Evolutionary conservation across 53 echinoderm and acorn worm genomes (phyloP).

Genomic region (Henricia sp.): DNA sequence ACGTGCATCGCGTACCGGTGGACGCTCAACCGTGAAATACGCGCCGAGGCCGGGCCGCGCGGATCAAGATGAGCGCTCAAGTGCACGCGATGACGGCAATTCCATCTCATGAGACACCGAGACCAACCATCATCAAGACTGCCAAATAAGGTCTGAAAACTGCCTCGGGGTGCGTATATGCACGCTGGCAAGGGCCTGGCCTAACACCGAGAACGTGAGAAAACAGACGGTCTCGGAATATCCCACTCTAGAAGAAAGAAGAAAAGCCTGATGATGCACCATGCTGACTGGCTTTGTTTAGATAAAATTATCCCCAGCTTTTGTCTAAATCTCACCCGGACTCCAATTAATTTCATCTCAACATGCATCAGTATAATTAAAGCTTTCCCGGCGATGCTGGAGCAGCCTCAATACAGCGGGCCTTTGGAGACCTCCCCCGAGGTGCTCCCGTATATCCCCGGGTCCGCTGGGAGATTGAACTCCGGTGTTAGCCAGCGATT

Average conservation of each 20-base stretch:
- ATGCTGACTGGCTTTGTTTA: constrained; percentile 3
- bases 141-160: constrained; percentile 33
- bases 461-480: constrained; percentile 17
- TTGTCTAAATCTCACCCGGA: constrained; percentile 39
- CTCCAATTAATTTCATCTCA: constrained; percentile 48
- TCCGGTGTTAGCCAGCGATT: not conserved
- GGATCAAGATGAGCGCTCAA: constrained; percentile 16
- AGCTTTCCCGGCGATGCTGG: not conserved
- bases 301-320: constrained; percentile 37
- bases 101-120: constrained; percentile 3
- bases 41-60: not conserved
- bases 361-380: constrained; percentile 33
- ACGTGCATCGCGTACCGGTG: not conserved
- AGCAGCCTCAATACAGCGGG: not conserved
- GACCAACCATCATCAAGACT: not conserved
- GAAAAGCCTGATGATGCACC: not conserved
- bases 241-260: not conserved
- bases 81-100: constrained; percentile 41
- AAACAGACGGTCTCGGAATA: constrained; percentile 5
- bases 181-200: not conserved
- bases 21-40: constrained; percentile 37
- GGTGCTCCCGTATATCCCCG: constrained; percentile 3
- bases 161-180: constrained; percentile 3
- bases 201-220: not conserved
- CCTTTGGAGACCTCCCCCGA: not conserved